phyloP scores from a whole-genome alignment of 2,797 vertebrate species.

The Strix occidentalis region DNA sequence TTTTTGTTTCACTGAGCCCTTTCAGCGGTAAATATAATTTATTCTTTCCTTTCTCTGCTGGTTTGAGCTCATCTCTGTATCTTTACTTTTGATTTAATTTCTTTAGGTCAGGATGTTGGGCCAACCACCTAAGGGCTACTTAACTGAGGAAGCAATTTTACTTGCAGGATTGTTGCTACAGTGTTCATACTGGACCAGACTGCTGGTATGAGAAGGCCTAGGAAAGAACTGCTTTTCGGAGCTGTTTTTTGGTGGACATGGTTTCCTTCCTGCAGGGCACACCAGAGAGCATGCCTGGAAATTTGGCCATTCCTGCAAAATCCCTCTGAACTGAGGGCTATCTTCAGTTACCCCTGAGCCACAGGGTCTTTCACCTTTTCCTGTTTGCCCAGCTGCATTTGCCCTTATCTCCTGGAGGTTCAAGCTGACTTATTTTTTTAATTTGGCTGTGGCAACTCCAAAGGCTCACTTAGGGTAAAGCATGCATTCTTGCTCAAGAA shows the following conservation, averaged over 20 bases:
- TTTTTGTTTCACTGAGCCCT: neutral
- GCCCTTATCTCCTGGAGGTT: neutral
- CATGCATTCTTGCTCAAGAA: neutral
- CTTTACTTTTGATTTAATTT: constrained; percentile 31
- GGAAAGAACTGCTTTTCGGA: neutral
- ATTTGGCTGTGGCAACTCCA: neutral
- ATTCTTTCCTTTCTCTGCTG: constrained; percentile 24
- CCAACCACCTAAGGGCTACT: neutral
- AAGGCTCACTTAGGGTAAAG: neutral
- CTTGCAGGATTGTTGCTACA: neutral
- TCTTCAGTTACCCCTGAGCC: neutral
- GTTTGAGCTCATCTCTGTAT: constrained; percentile 13
- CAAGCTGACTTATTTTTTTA: neutral
- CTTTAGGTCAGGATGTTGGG: neutral
- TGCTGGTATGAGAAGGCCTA: neutral
- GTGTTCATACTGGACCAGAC: neutral
- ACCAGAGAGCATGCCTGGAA: rapidly evolving
- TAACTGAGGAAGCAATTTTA: neutral
- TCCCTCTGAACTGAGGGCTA: neutral
- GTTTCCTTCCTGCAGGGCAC: neutral
- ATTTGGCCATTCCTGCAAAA: neutral
- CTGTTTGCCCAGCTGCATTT: neutral
- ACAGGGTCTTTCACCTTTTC: neutral
- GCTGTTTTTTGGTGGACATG: neutral
- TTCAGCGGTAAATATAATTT: constrained; percentile 8